These are phyloP conservation scores for Notolabrus celidotus DNA, from an alignment of 2,797 vertebrate genomes.

Conservation along the genomic window DNA sequence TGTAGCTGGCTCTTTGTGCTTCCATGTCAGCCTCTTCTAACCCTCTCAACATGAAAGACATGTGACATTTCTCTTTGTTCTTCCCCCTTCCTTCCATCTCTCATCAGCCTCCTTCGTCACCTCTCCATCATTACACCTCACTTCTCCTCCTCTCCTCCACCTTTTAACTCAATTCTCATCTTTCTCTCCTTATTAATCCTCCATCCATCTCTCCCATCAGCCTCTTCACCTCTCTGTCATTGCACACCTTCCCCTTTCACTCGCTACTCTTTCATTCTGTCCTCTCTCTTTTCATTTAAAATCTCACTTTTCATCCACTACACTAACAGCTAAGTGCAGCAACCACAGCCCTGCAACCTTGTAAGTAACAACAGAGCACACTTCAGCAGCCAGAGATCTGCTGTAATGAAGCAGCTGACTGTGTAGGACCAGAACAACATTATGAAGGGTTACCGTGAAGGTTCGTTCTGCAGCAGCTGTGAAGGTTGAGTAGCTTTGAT, in stretches of 20 bases:
- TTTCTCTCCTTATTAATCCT: slow-evolving; percentile 64
- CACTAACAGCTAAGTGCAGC: slow-evolving; percentile 37
- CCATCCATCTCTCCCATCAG: slow-evolving; percentile 49
- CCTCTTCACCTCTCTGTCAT: slow-evolving; percentile 59
- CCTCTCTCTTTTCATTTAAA: slow-evolving; percentile 42
- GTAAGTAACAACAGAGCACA: slow-evolving; percentile 35
- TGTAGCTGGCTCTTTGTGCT: slow-evolving; percentile 70
- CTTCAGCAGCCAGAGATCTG: slow-evolving; percentile 27
- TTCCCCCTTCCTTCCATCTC: slow-evolving; percentile 46
- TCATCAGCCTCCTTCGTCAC: slow-evolving; percentile 65
- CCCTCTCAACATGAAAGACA: slow-evolving; percentile 65
- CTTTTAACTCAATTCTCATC: slow-evolving; percentile 62
- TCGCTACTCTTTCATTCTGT: slow-evolving; percentile 27
- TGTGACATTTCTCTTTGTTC: slow-evolving; percentile 71
- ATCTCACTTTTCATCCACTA: slow-evolving; percentile 17
- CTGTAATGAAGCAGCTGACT: slow-evolving; percentile 4
- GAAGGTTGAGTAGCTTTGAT: slow-evolving; percentile 35
- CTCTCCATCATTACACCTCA: slow-evolving; percentile 69
- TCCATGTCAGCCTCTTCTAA: slow-evolving; percentile 63
- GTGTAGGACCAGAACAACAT: slow-evolving; percentile 16
- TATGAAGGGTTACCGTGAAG: slow-evolving; percentile 26
- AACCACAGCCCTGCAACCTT: slow-evolving; percentile 44
- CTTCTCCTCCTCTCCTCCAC: slow-evolving; percentile 32
- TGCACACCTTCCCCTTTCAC: slow-evolving; percentile 39
- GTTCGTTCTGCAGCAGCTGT: slow-evolving; percentile 1